A percentile compares a stretch with the other conserved stretches of the same genome.
phyloP scores from a whole-genome alignment of 2,797 vertebrate genomes.

The Rhadinocentrus ornatus region DNA sequence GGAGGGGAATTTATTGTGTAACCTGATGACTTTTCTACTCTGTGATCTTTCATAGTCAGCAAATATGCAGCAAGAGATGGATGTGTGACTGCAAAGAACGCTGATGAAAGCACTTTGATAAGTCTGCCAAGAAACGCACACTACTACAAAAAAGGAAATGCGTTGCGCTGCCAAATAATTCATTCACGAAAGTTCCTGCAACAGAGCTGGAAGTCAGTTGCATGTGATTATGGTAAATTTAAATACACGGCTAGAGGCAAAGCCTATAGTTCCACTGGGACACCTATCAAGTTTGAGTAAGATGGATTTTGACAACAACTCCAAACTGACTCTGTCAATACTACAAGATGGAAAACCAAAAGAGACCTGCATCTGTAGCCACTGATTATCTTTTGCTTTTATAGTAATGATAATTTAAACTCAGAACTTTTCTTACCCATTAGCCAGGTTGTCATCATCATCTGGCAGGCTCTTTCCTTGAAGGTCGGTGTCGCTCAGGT shows the following conservation, averaged over 20 bases:
- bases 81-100: constrained; percentile 21
- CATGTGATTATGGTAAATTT: not conserved
- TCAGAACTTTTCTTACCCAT: constrained; percentile 85
- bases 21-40: constrained; percentile 18
- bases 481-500: constrained; percentile 94
- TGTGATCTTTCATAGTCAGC: constrained; percentile 29
- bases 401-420: constrained; percentile 39
- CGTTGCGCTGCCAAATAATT: constrained; percentile 8
- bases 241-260: not conserved
- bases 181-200: not conserved
- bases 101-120: constrained; percentile 55
- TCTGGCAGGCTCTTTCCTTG: constrained; percentile 91
- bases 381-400: constrained; percentile 16
- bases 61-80: constrained; percentile 18
- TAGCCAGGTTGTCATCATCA: constrained; percentile 93
- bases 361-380: constrained; percentile 1
- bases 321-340: constrained; percentile 40
- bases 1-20: not conserved
- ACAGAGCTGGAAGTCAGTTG: constrained; percentile 3
- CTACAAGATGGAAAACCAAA: constrained; percentile 11
- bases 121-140: constrained; percentile 23
- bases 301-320: constrained; percentile 13
- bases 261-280: constrained; percentile 1
- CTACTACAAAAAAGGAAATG: constrained; percentile 22
- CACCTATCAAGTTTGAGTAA: not conserved